Percentiles rank a stretch among this genome's conserved stretches.
Evolutionary conservation across 2,888 invertebrate genomes (phyloP).

Genomic region (Xiphydria camelus): DNA sequence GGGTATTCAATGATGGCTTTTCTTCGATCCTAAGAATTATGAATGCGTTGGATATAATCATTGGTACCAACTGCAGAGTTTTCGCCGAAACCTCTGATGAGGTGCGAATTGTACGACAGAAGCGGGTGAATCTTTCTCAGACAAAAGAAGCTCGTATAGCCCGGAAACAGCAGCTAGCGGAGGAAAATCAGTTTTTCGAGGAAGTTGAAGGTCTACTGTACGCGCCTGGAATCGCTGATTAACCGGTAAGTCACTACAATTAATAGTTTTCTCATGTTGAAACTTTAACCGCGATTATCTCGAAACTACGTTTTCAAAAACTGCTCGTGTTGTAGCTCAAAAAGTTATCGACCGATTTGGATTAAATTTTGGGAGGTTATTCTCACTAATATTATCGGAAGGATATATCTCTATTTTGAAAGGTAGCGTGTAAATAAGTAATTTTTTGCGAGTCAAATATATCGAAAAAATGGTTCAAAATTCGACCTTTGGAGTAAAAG

Average conservation of each 20-base stretch:
- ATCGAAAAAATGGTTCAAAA: neutral
- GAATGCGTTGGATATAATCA: constrained; percentile 2
- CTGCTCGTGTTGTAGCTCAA: neutral
- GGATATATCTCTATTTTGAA: too few relatives aligned
- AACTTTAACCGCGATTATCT: constrained; percentile 3
- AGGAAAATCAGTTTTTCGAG: constrained; percentile 17
- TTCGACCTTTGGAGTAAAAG: neutral
- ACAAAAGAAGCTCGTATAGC: constrained; percentile 17
- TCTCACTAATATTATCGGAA: too few relatives aligned
- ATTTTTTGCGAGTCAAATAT: too few relatives aligned
- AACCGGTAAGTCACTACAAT: neutral
- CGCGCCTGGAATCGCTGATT: constrained; percentile 15
- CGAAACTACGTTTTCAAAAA: too few relatives aligned
- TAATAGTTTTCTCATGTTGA: neutral
- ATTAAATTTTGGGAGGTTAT: neutral
- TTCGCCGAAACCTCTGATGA: constrained; percentile 5
- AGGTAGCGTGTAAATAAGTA: too few relatives aligned
- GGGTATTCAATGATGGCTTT: constrained; percentile 20
- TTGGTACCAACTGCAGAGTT: constrained; percentile 5
- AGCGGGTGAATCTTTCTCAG: constrained; percentile 3
- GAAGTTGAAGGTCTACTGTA: constrained; percentile 10
- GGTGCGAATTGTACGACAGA: neutral
- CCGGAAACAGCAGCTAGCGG: constrained; percentile 11
- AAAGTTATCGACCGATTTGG: neutral
- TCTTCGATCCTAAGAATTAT: constrained; percentile 12